Percentiles rank a stretch among this genome's conserved stretches.
phyloP scores from a whole-genome alignment of 2,797 vertebrate genomes.

The Microctenopoma lineatum region DNA sequence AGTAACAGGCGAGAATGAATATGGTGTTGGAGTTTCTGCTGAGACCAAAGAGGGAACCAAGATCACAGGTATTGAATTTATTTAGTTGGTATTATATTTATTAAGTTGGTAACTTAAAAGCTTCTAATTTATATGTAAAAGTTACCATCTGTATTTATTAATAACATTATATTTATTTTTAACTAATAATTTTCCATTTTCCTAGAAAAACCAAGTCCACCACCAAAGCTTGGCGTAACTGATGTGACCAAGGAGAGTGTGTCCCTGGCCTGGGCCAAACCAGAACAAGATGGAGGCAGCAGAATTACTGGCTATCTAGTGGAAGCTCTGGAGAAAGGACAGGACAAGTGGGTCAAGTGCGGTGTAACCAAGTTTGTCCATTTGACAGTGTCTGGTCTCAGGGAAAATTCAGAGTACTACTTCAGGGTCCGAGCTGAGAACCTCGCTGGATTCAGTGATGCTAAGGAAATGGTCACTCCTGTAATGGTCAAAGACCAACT shows the following conservation, averaged over 20 bases:
- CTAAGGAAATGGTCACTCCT: conserved; percentile 90
- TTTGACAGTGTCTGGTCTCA: conserved; percentile 89
- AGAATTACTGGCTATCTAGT: conserved; percentile 91
- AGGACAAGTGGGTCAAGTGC: conserved; percentile 97
- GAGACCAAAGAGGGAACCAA: conserved; percentile 96
- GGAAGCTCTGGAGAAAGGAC: conserved; percentile 95
- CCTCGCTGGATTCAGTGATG: conserved; percentile 93
- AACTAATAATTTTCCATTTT: conserved; percentile 36
- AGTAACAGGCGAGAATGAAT: conserved; percentile 96
- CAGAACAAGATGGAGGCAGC: conserved; percentile 97
- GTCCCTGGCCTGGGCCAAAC: conserved; percentile 93
- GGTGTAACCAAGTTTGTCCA: conserved; percentile 90
- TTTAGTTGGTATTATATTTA: no score
- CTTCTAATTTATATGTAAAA: background rate
- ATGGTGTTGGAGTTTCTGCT: conserved; percentile 89
- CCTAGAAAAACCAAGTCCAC: conserved; percentile 97
- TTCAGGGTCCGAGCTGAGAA: conserved; percentile 97
- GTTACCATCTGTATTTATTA: background rate
- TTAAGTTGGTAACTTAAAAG: conserved; percentile 37
- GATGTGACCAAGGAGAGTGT: conserved; percentile 93
- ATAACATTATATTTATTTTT: background rate
- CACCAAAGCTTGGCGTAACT: conserved; percentile 92
- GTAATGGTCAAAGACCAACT: conserved; percentile 94
- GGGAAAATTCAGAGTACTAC: conserved; percentile 94
- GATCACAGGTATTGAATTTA: conserved; percentile 90